Evolutionary conservation across 2,888 invertebrate species (phyloP), one percentile per base, ranked within the genome.

Genomic region (Phengaris alcon): DNA sequence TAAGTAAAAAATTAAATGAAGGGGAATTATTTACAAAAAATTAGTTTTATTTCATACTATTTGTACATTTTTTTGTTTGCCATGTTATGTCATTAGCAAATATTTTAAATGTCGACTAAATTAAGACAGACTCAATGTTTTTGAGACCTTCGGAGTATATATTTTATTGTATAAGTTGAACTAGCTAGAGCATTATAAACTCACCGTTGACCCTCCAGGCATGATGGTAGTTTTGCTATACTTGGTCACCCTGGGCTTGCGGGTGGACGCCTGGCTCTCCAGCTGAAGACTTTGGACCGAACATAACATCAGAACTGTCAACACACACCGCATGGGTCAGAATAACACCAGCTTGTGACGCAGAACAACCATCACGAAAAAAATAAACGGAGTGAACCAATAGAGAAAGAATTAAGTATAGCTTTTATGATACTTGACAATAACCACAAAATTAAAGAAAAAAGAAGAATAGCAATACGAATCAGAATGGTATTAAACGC

Each of bases 171-270:
- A 35, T 35, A 35, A 35, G 35, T 3, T 35, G 35, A 35, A 51
- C 10, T 51, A 51, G 51, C 51, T 9, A 6, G 51, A 51, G 6
- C 3, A 51, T 51, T 2, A 3, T 1, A 64, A 64, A 81, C 87
- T 87, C 78, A 93, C 93, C 85, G 91, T 91, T 3, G 92, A 87
- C 2, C 87, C 93, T 0, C 92, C 93, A 6, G 93, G 93, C 10
- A 89, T 86, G 3, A 84, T 78, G 4, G 93, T 93, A 0, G 93
- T 95, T 81, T 95, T 94, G 85, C 95, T 95, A 81, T 95, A 95
- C 86, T 95, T 95, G 70, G 95, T 95, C 78, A 95, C 93, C 82
- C 96, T 93, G 51, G 96, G 96, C 83, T 95, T 95, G 80, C 95
- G 89, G 9, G 95, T 95, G 48, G 95, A 94, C 68, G 94, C 94